phyloP scores from a whole-genome alignment of 1,140 invertebrate genomes.

The Brachionus rubens region DNA sequence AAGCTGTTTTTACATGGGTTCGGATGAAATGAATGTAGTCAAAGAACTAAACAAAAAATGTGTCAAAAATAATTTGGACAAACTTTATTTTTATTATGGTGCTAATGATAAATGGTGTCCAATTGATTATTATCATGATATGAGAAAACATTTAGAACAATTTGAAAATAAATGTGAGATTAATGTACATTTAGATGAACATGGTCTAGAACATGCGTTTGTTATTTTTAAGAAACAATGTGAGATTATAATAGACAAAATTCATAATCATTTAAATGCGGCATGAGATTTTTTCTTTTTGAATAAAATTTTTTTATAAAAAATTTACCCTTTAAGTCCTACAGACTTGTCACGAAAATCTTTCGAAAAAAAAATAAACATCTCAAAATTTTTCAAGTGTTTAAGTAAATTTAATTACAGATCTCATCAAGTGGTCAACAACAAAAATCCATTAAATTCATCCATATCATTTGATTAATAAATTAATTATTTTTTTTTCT shows the following conservation, averaged over 20 bases:
- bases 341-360: too few relatives aligned
- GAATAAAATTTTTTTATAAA: background rate
- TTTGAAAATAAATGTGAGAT: constrained; percentile 62
- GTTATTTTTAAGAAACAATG: constrained; percentile 58
- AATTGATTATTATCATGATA: constrained; percentile 66
- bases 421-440: too few relatives aligned
- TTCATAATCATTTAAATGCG: background rate
- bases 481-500: too few relatives aligned
- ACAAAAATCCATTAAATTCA: too few relatives aligned
- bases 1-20: constrained; percentile 60
- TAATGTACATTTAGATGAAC: constrained; percentile 67
- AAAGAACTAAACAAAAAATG: constrained; percentile 55
- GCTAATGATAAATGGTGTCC: constrained; percentile 73
- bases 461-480: too few relatives aligned
- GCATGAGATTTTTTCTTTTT: background rate
- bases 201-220: constrained; percentile 72
- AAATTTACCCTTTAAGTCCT: too few relatives aligned
- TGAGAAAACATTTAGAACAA: constrained; percentile 57
- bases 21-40: constrained; percentile 60
- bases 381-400: too few relatives aligned
- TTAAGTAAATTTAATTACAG: too few relatives aligned
- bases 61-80: constrained; percentile 54
- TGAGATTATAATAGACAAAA: constrained; percentile 9
- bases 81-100: constrained; percentile 74
- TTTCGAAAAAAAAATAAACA: too few relatives aligned